phyloP scores from a whole-genome alignment of 2,113 vertebrate species.

The Calyptommatus sinebrachiatus region DNA sequence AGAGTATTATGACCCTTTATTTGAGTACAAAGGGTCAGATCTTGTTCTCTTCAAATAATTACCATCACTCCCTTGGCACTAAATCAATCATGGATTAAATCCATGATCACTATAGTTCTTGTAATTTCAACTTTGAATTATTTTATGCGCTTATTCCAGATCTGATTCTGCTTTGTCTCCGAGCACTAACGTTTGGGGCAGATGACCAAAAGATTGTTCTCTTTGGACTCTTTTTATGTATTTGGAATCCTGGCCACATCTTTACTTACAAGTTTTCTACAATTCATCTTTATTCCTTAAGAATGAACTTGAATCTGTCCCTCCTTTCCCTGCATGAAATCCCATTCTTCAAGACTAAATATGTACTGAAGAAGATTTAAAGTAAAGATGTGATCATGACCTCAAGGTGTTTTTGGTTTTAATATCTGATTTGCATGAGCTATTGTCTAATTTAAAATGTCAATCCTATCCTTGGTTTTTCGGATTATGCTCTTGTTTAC shows the following conservation, averaged over 20 bases:
- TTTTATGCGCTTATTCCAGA: background rate
- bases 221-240: background rate
- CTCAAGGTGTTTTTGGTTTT: background rate
- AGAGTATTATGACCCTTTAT: background rate
- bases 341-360: too few species aligned
- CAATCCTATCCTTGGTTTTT: background rate
- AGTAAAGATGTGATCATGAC: too few species aligned
- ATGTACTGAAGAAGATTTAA: too few species aligned
- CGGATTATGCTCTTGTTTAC: too few species aligned
- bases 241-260: background rate
- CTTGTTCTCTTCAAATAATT: constrained; percentile 6
- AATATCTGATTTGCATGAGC: too few species aligned
- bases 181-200: background rate
- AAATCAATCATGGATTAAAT: background rate
- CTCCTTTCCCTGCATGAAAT: too few species aligned
- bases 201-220: background rate
- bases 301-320: too few species aligned
- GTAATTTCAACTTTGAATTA: background rate
- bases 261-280: too few species aligned
- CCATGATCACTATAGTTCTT: background rate
- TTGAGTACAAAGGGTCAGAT: constrained; percentile 4
- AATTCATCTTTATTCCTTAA: too few species aligned
- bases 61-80: background rate
- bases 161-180: background rate
- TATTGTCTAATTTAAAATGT: background rate